These are phyloP conservation scores for Drosophila varians DNA, from an alignment of 1,140 invertebrate species.

Conservation along the genomic window DNA sequence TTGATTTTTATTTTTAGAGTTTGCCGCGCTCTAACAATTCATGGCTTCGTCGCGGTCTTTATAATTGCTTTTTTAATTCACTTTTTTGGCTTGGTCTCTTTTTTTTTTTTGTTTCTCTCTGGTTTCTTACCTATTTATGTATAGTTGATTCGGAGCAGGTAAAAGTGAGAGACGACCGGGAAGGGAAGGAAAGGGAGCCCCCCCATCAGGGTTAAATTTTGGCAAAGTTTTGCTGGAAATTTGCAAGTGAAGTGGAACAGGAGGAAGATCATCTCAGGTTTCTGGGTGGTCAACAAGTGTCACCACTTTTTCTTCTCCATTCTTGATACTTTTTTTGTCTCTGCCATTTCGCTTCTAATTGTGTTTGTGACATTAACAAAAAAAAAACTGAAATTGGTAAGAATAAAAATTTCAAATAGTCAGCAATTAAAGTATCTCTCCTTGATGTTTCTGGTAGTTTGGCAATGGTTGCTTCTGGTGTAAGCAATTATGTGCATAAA, in stretches of 20 bases:
- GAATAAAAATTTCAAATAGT: constrained; percentile 64
- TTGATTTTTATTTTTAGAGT: constrained; percentile 54
- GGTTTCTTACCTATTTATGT: constrained; percentile 10
- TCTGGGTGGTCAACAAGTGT: constrained; percentile 54
- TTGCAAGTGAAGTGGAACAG: not conserved
- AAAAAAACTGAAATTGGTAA: constrained; percentile 52
- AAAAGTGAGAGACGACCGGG: constrained; percentile 21
- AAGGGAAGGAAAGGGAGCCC: not conserved
- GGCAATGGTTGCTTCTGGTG: constrained; percentile 40
- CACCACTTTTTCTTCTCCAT: constrained; percentile 29
- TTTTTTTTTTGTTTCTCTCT: not conserved
- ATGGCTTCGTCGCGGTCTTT: constrained; percentile 30
- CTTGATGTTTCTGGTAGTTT: constrained; percentile 52
- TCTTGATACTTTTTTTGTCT: constrained; percentile 41
- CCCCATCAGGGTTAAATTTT: constrained; percentile 16
- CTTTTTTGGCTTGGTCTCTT: constrained; percentile 22
- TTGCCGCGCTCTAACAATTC: constrained; percentile 44
- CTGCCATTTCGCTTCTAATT: constrained; percentile 69
- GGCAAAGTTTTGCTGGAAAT: constrained; percentile 8
- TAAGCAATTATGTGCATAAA: constrained; percentile 75
- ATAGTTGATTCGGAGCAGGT: constrained; percentile 18
- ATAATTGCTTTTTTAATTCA: constrained; percentile 42
- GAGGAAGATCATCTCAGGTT: constrained; percentile 32
- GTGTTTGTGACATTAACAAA: constrained; percentile 66
- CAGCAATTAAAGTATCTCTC: constrained; percentile 67